phyloP scores from a whole-genome alignment of 2,113 vertebrate species.

The Myanophis thanlyinensis region DNA sequence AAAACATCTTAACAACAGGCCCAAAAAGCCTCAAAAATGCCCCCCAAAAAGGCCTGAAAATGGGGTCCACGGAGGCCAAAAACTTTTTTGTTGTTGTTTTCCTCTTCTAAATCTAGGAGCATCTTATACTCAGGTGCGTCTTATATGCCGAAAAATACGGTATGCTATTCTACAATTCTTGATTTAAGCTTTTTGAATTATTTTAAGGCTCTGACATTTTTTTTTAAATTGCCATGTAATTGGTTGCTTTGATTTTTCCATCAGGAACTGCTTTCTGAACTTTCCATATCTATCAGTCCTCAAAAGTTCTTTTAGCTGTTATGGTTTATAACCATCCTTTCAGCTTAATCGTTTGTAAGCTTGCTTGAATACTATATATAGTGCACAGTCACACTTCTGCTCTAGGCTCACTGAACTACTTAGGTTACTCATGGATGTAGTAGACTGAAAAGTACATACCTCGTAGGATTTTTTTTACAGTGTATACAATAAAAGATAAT shows the following conservation, averaged over 20 bases:
- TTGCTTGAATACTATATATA: not conserved
- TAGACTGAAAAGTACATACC: not conserved
- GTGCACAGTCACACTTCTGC: not conserved
- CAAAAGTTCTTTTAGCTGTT: not conserved
- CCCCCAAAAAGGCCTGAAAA: no score
- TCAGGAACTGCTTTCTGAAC: conserved; percentile 6
- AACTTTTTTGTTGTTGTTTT: no score
- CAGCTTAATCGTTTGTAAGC: not conserved
- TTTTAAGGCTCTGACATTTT: conserved; percentile 43
- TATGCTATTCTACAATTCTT: conserved; percentile 51
- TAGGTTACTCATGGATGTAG: not conserved
- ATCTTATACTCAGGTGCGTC: no score
- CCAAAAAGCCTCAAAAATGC: no score
- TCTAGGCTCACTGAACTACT: not conserved
- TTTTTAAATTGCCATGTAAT: conserved; percentile 19
- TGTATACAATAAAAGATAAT: not conserved
- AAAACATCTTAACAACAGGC: no score
- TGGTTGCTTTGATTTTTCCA: not conserved
- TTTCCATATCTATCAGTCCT: not conserved
- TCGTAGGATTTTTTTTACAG: not conserved
- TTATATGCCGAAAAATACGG: no score
- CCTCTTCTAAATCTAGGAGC: no score
- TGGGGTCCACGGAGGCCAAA: no score
- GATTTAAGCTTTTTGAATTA: conserved; percentile 40
- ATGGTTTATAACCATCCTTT: not conserved